Base-by-base conservation (phyloP, 2,888 invertebrate genomes). In the Bellardia pandia region DNA sequence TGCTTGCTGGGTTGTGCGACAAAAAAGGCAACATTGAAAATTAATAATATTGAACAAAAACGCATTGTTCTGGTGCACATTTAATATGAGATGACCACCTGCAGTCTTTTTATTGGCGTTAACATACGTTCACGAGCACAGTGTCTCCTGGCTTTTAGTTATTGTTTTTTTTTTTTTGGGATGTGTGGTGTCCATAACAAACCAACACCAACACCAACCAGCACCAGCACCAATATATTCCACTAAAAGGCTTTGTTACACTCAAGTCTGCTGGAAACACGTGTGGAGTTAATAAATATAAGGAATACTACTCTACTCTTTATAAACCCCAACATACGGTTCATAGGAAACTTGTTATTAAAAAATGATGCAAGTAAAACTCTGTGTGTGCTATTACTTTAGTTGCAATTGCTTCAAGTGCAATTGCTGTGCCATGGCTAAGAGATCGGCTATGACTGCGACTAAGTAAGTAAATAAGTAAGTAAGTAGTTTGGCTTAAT, bases 81-180 rank as follows among this genome's bases (percentile, higher is more conserved):
- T 62, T 75, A 78, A 81, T 79, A 78, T 82, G 76, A 81, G 88
- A 85, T 86, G 90, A 86, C 89, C 89, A 90, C 90, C 90, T 88
- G 89, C 89, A 83, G 89, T 76, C 88, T 88, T 85, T 88, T 88
- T 86, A 88, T 88, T 89, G 86, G 89, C 85, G 88, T 88, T 88
- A 88, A 86, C 88, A 88, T 85, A 86, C 86, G 86, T 86, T 85
- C 78, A 23, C 82, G 76, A 64, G 71, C 71, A 76, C 79, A 69
- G 58, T 62, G 76, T 62, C 66, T 23, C 45, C 13, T 51, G n/a
- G 42, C 13, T 11, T 37, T 8, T 53, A 5, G 11, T 23, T 16
- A 4, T 2, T 69, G 16, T 45, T 14, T 11, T 56, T 9, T 66
- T 8, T 56, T 42, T 45, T 45, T 69, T 64, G 64, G 16, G 56